Base-by-base conservation (phyloP, 2,888 invertebrate species). In the Drosophila rellima region DNA sequence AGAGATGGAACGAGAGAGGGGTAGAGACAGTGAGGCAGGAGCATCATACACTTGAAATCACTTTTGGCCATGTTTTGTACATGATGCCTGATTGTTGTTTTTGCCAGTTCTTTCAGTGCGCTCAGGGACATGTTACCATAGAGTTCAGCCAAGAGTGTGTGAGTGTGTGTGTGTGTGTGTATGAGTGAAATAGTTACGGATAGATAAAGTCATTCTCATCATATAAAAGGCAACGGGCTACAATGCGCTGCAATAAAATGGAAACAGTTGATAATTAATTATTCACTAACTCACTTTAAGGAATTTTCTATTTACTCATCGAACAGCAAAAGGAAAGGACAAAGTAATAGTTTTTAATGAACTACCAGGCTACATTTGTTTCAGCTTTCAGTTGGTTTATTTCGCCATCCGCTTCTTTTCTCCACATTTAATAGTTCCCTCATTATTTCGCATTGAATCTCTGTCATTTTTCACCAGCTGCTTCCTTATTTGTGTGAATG, bases 21-120 rank as follows among this genome's bases (percentile, higher is more conserved):
- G n/a, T n/a, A 31, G 61, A 42, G 35, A 33, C 37, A 29, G 18
- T 2, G 26, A 26, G 26, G 26, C 2, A 7, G 26, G 26, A 17
- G 29, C 50, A 66, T 55, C 47, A 57, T 57, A 65, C 60, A 72
- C 62, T 71, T 64, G 74, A 80, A 86, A 80, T 86, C 87, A 76
- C 72, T 70, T 70, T 80, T 68, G 57, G 61, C 47, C 64, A 67
- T 78, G 79, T 77, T 40, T 64, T 44, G 60, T 61, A 60, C 56
- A 65, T 50, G 60, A 52, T 37, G 47, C 57, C 48, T n/a, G 37
- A 45, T 52, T 68, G 50, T 56, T 63, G 63, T 67, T 70, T 66
- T 66, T 63, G 50, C 40, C 65, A 62, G 31, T 50, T 60, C 31
- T 65, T 42, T 61, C 37, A 44, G 17, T 47, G 26, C 45, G 52